Base-by-base conservation (phyloP, 2,888 invertebrate species). In the Sarcophaga caerulescens region DNA sequence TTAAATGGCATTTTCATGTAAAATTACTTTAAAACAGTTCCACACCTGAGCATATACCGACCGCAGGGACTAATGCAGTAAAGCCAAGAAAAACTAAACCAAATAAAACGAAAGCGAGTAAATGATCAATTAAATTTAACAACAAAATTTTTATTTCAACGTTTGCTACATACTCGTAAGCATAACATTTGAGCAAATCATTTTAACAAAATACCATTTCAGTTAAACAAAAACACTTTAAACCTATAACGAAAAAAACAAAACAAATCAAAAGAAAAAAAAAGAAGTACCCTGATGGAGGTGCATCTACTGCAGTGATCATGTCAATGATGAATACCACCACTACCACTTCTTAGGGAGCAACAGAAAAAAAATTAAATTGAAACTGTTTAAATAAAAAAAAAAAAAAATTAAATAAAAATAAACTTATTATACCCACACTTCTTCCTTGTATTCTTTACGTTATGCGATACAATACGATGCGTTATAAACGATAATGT, bases 71-170 rank as follows among this genome's bases (percentile, higher is more conserved):
- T 25, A 60, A 73, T 69, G 17, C 75, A 76, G 12, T 75, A 76
- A 82, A 76, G 57, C 25, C 25, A 80, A 77, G 68, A 73, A 63
- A 52, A 66, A 59, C 70, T 44, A 62, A 68, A 47, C 45, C 14
- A 65, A 75, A 35, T 35, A 35, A 75, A 69, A 81, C 10, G 19
- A 82, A 69, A 23, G 52, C 17, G 1, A 52, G 59, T 68, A 76
- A 84, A 85, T 85, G 84, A 81, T 81, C 85, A 84, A 84, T 87
- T 84, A 86, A 86, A 85, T 81, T 83, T 63, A 85, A 82, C 82
- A 85, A 79, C 73, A 85, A 79, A 82, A 73, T 80, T 83, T 82
- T 66, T 52, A 52, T 17, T 52, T 52, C 52, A 62, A 21, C 21
- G 44, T 70, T 82, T 62, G 62, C 2, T 74, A 70, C 52, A 71